These are phyloP conservation scores for Stegophylla sp. DNA, from an alignment of 2,888 invertebrate genomes.

Conservation along the genomic window DNA sequence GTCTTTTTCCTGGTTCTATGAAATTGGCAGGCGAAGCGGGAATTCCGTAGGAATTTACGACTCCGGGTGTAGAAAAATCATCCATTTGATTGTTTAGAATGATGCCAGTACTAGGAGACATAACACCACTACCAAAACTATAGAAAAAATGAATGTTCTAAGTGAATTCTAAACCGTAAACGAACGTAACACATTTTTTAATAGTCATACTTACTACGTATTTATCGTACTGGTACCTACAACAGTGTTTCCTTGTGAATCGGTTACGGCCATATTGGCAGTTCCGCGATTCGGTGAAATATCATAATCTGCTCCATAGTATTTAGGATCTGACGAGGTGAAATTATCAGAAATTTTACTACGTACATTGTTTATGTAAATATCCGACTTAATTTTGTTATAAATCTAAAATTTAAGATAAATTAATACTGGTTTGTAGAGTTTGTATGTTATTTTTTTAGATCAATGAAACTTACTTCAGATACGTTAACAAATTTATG, in stretches of 20 bases:
- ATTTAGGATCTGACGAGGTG: conserved; percentile 67
- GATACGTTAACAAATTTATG: conserved; percentile 75
- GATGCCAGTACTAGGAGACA: conserved; percentile 83
- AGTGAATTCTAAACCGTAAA: not conserved
- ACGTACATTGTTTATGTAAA: conserved; percentile 32
- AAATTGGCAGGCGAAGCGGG: conserved; percentile 82
- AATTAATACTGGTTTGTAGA: not conserved
- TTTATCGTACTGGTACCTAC: conserved; percentile 90
- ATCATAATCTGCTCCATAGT: conserved; percentile 61
- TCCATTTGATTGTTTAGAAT: conserved; percentile 95
- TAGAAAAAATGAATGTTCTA: not conserved
- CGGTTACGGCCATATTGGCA: conserved; percentile 80
- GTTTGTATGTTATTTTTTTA: not conserved
- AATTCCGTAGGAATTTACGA: conserved; percentile 74
- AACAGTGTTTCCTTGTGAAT: conserved; percentile 85
- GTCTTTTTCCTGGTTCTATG: conserved; percentile 80
- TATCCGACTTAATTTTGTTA: conserved; percentile 30
- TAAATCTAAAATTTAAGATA: conserved; percentile 20
- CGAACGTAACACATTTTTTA: no score
- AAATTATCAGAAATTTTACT: conserved; percentile 62
- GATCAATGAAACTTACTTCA: conserved; percentile 68
- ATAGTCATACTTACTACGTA: conserved; percentile 65
- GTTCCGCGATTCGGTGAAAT: conserved; percentile 69
- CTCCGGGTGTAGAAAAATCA: conserved; percentile 85
- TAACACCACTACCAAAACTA: conserved; percentile 64